Percentiles rank a stretch among this genome's conserved stretches.
Conservation (phyloP, 92 coral and sea anemone species). For the Pocillopora meandrina region DNA sequence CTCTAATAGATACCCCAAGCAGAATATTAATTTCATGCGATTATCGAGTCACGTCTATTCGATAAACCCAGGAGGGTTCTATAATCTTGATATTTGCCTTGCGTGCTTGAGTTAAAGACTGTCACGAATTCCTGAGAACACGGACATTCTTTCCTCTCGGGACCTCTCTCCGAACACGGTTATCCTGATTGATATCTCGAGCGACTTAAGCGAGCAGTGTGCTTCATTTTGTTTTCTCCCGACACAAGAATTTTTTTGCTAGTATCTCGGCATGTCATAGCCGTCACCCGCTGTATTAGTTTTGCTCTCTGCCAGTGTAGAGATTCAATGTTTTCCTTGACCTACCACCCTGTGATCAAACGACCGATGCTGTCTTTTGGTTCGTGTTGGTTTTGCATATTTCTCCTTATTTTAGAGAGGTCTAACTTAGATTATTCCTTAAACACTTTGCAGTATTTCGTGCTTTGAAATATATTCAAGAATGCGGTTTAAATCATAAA, state of each 20-base stretch:
- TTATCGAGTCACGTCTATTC: constrained; percentile 16
- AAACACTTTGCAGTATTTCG: neutral
- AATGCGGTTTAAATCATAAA: neutral
- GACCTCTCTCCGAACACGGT: neutral
- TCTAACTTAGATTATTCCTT: neutral
- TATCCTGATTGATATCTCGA: neutral
- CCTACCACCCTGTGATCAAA: no score
- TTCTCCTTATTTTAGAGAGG: neutral
- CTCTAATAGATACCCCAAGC: neutral
- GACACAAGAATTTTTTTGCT: neutral
- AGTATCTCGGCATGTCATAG: neutral
- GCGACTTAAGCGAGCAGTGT: neutral
- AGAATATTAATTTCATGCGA: constrained; percentile 23
- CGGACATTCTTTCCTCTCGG: no score
- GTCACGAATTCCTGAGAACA: no score
- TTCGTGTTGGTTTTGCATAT: no score
- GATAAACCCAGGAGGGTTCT: neutral
- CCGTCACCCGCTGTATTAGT: neutral
- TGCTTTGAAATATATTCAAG: neutral
- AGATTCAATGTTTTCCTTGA: no score
- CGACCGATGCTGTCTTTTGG: no score
- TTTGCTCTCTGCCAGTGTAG: no score
- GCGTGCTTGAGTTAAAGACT: neutral
- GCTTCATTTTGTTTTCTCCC: neutral
- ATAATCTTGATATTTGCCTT: neutral